Conservation (phyloP, 2,797 vertebrate species). For the Diplodus sargus region DNA sequence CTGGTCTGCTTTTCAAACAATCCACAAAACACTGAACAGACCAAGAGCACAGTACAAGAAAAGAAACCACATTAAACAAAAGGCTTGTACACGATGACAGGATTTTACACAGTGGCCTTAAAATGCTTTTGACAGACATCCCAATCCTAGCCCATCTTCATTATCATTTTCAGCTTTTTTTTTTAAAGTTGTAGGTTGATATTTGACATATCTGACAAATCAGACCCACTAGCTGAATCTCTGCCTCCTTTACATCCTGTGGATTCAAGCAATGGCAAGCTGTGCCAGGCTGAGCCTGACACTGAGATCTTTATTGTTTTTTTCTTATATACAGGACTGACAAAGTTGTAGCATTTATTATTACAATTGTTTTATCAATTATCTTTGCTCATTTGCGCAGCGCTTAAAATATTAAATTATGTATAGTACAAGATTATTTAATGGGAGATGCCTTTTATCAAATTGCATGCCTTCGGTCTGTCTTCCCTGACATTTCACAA, state of each 20-base stretch:
- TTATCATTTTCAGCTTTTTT: background rate
- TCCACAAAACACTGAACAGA: constrained; percentile 57
- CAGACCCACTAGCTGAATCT: background rate
- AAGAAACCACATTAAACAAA: constrained; percentile 9
- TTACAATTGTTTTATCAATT: background rate
- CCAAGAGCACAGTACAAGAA: constrained; percentile 9
- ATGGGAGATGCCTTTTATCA: background rate
- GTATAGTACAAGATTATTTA: background rate
- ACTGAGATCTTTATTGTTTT: constrained; percentile 3
- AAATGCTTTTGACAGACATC: background rate
- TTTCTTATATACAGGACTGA: background rate
- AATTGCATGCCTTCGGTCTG: background rate
- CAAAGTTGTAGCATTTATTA: background rate
- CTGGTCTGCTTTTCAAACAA: constrained; percentile 63
- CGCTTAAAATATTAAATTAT: too few relatives aligned
- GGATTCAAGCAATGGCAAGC: background rate
- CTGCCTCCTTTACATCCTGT: background rate
- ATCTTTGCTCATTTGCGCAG: background rate
- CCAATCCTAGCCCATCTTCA: background rate
- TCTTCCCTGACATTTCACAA: background rate
- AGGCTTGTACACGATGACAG: background rate
- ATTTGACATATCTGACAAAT: background rate
- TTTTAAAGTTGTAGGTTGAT: too few relatives aligned
- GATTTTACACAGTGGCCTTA: background rate
- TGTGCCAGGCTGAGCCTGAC: constrained; percentile 11